Percentiles rank a stretch among this genome's conserved stretches.
These are phyloP conservation scores for Myoxocephalus aenaeus DNA, from an alignment of 2,797 vertebrate species.

Conservation along the genomic window DNA sequence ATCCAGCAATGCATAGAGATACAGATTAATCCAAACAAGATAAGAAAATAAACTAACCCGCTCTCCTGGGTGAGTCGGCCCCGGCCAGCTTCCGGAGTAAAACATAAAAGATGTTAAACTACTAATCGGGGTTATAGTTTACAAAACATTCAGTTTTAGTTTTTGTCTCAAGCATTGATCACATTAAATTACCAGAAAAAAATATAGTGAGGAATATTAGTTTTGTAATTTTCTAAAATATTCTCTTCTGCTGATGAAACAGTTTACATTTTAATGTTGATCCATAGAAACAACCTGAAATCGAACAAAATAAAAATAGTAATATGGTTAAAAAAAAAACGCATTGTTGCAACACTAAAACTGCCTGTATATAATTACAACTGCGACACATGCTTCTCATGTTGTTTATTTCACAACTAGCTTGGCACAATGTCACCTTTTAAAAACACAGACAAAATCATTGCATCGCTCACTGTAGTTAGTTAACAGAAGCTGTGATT, in stretches of 20 bases:
- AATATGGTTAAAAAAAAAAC: not conserved
- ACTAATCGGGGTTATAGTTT: not conserved
- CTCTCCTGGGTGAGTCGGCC: conserved; percentile 48
- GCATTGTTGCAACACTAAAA: not conserved
- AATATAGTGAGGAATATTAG: too few species aligned
- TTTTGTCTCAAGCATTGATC: not conserved
- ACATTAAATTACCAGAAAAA: not conserved
- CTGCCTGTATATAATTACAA: not conserved
- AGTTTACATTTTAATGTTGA: not conserved
- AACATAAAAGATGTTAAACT: conserved; percentile 2
- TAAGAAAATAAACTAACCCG: conserved; percentile 41
- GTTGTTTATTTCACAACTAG: not conserved
- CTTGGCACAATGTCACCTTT: not conserved
- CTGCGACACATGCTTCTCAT: rapidly evolving
- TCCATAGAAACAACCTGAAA: not conserved
- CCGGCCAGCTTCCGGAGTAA: conserved; percentile 29
- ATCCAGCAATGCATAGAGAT: not conserved
- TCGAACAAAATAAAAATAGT: not conserved
- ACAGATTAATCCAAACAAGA: not conserved
- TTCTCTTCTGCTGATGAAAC: not conserved
- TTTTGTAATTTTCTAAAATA: not conserved
- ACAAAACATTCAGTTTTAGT: not conserved
- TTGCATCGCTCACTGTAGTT: not conserved
- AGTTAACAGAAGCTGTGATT: not conserved
- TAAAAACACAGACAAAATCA: not conserved